These are phyloP conservation scores for Amphimallon solstitiale DNA, from an alignment of 2,888 invertebrate genomes.

Conservation along the genomic window DNA sequence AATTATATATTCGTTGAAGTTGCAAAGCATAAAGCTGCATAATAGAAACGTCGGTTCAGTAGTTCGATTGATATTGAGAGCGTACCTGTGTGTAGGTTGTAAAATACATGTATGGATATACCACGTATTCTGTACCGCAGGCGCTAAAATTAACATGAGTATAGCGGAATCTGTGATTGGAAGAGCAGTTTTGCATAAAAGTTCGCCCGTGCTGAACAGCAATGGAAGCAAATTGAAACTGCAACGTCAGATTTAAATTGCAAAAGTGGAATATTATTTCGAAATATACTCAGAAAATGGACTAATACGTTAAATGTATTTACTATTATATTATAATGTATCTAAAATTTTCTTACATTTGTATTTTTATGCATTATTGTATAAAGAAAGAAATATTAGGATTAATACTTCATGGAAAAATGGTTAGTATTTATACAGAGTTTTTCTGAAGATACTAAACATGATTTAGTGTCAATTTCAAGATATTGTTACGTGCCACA, in stretches of 20 bases:
- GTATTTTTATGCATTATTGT: no score
- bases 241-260: not conserved
- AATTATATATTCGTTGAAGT: conserved; percentile 24
- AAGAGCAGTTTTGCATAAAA: conserved; percentile 15
- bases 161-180: not conserved
- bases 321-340: no score
- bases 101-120: conserved; percentile 10
- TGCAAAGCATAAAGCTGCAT: conserved; percentile 25
- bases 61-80: conserved; percentile 9
- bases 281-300: no score
- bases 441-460: no score
- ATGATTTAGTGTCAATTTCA: no score
- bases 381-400: no score
- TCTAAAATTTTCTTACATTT: no score
- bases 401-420: no score
- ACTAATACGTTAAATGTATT: no score
- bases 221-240: conserved; percentile 1
- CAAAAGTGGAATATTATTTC: no score
- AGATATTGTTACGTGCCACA: no score
- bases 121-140: conserved; percentile 4
- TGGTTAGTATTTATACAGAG: no score
- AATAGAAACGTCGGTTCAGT: conserved; percentile 24
- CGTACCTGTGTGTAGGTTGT: conserved; percentile 7
- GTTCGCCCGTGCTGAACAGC: not conserved
- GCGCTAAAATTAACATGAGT: conserved; percentile 22